phyloP scores from a whole-genome alignment of 2,888 invertebrate genomes.

The Ophion obscuratus region DNA sequence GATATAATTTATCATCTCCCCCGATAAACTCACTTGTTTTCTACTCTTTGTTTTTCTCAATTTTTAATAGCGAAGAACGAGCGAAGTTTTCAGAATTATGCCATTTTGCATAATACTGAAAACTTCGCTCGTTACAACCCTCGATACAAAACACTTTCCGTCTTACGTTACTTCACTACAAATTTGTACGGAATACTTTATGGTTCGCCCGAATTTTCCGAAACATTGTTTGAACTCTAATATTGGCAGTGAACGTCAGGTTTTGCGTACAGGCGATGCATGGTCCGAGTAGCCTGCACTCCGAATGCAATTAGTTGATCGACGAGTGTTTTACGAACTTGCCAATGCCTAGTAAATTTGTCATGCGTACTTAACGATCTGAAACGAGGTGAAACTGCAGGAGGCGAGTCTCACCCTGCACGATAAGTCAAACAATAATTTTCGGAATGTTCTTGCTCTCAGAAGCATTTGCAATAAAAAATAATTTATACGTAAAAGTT shows the following conservation, averaged over 20 bases:
- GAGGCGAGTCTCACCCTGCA: too few species aligned
- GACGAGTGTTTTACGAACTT: neutral
- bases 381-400: too few species aligned
- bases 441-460: too few species aligned
- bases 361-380: too few species aligned
- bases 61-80: neutral
- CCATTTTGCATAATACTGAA: neutral
- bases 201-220: neutral
- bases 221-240: neutral
- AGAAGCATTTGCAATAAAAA: too few species aligned
- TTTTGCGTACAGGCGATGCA: neutral
- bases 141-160: neutral
- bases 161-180: neutral
- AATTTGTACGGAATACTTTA: neutral
- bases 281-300: neutral
- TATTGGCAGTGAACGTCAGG: neutral
- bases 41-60: neutral
- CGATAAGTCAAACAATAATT: too few species aligned
- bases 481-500: too few species aligned
- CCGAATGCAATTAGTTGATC: neutral
- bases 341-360: neutral
- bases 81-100: neutral
- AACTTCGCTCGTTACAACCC: neutral
- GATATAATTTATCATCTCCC: constrained; percentile 4
- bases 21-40: neutral